A percentile compares a stretch with the other conserved stretches of the same genome.
Conservation (phyloP, 2,888 invertebrate genomes). For the Ornithoptera alexandrae region DNA sequence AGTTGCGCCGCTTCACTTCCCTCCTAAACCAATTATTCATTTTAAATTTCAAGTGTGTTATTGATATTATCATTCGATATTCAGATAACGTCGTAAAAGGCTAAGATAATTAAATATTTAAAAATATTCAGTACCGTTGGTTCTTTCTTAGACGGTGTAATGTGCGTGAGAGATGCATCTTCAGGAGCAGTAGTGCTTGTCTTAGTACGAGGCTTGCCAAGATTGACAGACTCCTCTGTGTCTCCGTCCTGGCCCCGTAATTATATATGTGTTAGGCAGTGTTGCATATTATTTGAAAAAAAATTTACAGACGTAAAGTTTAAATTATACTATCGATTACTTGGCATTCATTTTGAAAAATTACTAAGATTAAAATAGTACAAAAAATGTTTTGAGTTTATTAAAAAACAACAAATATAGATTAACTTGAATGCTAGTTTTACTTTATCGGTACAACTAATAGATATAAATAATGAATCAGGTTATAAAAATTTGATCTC, state of each 20-base stretch:
- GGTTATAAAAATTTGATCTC: slow-evolving; percentile 3
- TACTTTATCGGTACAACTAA: slow-evolving; percentile 9
- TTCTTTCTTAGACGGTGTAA: slow-evolving; percentile 75
- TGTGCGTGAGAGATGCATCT: slow-evolving; percentile 75
- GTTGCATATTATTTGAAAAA: slow-evolving; percentile 32
- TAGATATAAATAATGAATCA: neutral
- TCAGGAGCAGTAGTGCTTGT: slow-evolving; percentile 75
- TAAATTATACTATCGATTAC: neutral
- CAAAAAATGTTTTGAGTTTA: neutral
- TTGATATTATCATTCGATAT: neutral
- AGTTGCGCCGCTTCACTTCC: slow-evolving; percentile 71
- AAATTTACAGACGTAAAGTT: neutral
- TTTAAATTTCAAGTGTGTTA: neutral
- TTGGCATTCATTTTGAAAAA: neutral
- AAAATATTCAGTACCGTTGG: slow-evolving; percentile 59
- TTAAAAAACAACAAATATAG: no score
- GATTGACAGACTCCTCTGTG: slow-evolving; percentile 73
- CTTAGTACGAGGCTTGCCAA: slow-evolving; percentile 72
- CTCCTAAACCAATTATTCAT: slow-evolving; percentile 51
- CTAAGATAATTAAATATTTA: slow-evolving; percentile 63
- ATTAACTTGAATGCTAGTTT: neutral
- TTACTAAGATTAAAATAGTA: neutral
- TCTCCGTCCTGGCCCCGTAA: slow-evolving; percentile 68
- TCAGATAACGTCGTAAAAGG: slow-evolving; percentile 2
- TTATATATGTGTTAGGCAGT: slow-evolving; percentile 41